Evolutionary conservation across 2,113 vertebrate genomes (phyloP), one percentile per base, ranked within the genome.

Genomic region (Corythornis vintsioides): DNA sequence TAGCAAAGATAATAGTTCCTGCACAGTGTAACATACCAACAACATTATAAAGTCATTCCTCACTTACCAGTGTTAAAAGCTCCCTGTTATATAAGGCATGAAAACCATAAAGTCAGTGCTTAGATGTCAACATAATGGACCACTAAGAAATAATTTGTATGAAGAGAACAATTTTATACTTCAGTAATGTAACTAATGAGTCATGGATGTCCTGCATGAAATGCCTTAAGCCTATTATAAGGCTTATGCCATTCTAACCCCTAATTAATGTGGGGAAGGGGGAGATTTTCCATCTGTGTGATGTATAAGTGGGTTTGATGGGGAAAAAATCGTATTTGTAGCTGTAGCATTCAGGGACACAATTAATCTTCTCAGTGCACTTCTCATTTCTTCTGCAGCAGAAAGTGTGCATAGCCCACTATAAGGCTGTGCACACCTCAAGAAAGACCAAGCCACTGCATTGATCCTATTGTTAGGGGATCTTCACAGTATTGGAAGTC

Each of bases 181-280:
- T 77, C 59, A 70, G 33, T 25, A 82, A 94, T 64, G 82, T 79
- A 38, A 28, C 47, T 59, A 81, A 84, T 78, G 81, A 94, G 74
- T 89, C 89, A 92, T 38, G 75, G 38, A 63, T 79, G 63, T 79
- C 82, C 95, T 76, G 66, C 55, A 38, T 50, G 15, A 92, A 84
- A 90, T 61, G 5, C 50, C 50, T 63, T 47, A 55, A 66, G 13
- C 10, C 24, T 83, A 11, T 77, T 72, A 42, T 38, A 76, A 90
- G 25, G 11, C 10, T 83, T 65, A 35, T 72, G 10, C n/a, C 40
- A 33, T 92, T 72, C 65, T 53, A 93, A 48, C n/a, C 21, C 24
- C 10, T 75, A 71, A 90, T 86, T 78, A 48, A 48, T 86, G 45
- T 60, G 61, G 50, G 24, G 40, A 86, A 53, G 40, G 25, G n/a